Evolutionary conservation across 2,113 vertebrate genomes (phyloP).

Genomic region (Aspidoscelis tigris): DNA sequence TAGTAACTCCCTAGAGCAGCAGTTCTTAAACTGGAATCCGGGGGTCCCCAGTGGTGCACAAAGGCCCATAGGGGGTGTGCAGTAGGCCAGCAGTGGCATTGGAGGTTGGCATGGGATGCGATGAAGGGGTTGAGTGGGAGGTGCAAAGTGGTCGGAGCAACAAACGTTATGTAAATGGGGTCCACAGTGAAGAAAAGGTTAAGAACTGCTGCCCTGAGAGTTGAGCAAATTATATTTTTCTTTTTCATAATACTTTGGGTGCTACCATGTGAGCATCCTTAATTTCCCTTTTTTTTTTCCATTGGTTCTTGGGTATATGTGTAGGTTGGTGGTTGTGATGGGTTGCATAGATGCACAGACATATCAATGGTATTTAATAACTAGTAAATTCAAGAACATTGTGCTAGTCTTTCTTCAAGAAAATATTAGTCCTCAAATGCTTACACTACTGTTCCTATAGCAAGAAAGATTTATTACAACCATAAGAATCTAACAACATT

Average conservation of each 20-base stretch:
- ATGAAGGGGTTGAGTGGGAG: too few species aligned
- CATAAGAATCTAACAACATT: neutral
- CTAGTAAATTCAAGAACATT: neutral
- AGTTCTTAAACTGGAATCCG: too few species aligned
- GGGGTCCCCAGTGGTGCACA: too few species aligned
- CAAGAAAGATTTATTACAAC: neutral
- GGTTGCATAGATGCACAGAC: neutral
- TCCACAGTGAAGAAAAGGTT: too few species aligned
- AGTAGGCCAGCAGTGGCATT: too few species aligned
- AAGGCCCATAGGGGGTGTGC: too few species aligned
- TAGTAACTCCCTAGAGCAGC: neutral
- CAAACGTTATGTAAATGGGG: too few species aligned
- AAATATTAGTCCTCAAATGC: neutral
- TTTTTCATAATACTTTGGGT: neutral
- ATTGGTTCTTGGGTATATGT: too few species aligned
- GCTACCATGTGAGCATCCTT: neutral
- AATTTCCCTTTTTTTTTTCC: neutral
- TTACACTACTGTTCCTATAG: conserved; percentile 1
- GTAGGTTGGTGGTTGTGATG: neutral
- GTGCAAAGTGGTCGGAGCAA: too few species aligned
- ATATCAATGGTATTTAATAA: too few species aligned
- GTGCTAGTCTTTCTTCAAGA: neutral
- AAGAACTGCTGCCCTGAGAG: neutral
- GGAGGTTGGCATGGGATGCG: too few species aligned
- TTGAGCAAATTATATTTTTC: neutral